Evolutionary conservation across 2,113 vertebrate species (phyloP), one percentile per base, ranked within the genome.

Genomic region (Urocolius indicus): DNA sequence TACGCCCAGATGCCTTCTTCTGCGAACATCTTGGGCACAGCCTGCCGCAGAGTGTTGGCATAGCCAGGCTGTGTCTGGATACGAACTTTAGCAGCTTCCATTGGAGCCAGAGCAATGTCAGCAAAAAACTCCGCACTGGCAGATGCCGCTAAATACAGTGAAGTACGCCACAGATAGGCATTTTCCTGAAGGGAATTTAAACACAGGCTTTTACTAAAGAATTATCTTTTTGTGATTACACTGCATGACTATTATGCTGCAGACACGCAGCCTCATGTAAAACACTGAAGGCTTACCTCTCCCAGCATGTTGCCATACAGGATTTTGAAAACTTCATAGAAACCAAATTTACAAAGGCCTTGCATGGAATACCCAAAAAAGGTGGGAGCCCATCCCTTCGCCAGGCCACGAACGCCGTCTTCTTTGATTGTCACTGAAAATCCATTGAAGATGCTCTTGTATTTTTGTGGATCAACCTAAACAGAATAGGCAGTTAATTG

Each of bases 51-150:
- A 66, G 98, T 99, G 97, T 99, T 99, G 10, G 99, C 99, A 49
- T 99, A 99, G 45, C 99, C 99, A 29, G 99, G 99, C 83, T 99
- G 98, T 38, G 99, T 99, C 97, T 99, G 99, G 97, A 99, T 99
- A 84, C 99, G 99, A 73, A 99, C 99, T 97, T 99, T 99, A 92
- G 98, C 98, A 96, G 99, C 99, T 98, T 99, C 99, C 99, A 99
- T 99, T 95, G 99, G 99, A 98, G 99, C 98, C 98, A 99, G 98
- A 93, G 99, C 99, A 72, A 99, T 99, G 97, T 99, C 99, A 27
- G 99, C 99, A 83, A 99, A 99, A 98, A 99, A 99, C 97, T 99
- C 99, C 5, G 99, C 99, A n/a, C 99, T 99, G 97, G 99, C 99
- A 92, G 99, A 99, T 57, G 99, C 98, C 38, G 99, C 99, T 95